Evolutionary conservation across 1,140 invertebrate genomes (phyloP), one percentile per base, ranked within the genome.

Genomic region (Drosophila guanche): DNA sequence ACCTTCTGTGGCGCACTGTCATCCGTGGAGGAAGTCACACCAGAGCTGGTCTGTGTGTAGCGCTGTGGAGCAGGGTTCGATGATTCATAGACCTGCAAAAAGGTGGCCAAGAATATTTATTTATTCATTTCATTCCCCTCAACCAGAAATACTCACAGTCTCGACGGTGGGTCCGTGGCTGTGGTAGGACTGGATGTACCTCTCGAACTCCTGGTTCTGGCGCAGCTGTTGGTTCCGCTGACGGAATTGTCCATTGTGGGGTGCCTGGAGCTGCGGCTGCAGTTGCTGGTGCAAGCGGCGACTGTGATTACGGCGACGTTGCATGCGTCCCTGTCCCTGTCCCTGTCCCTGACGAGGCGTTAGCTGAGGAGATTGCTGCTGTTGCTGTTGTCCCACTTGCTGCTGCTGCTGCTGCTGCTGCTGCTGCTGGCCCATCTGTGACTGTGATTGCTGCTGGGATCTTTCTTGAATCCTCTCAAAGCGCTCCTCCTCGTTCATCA

Each of bases 171-270:
- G 90, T 67, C 86, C 86, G 50, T 89, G 80, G 7, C 86, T 86
- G 37, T 89, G 84, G 47, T 90, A 90, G 25, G 88, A 90, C 33
- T 91, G 89, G 41, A 91, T 90, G 50, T 90, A 91, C 0, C 89
- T 86, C 40, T 91, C 90, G 42, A 91, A 91, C 43, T 91, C 90
- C 67, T 90, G 79, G 51, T 91, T 91, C 47, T 91, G 81, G 0
- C 80, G 86, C 8, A 88, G 65, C 53, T 90, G 89, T 29, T 90
- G 76, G 42, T 77, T 88, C 14, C 75, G 61, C 55, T 90, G 76
- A 5, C 85, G 73, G 54, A 90, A 81, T 20, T 90, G 89, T 5
- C 79, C 74, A 20, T 67, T 88, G 50, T 83, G 83, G 6, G 46
- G 52, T 37, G 33, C 25, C 40, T 63, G 3, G 74, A 37, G 33